Base-by-base conservation (phyloP, 2,888 invertebrate genomes). In the Tryphoninae sp. region DNA sequence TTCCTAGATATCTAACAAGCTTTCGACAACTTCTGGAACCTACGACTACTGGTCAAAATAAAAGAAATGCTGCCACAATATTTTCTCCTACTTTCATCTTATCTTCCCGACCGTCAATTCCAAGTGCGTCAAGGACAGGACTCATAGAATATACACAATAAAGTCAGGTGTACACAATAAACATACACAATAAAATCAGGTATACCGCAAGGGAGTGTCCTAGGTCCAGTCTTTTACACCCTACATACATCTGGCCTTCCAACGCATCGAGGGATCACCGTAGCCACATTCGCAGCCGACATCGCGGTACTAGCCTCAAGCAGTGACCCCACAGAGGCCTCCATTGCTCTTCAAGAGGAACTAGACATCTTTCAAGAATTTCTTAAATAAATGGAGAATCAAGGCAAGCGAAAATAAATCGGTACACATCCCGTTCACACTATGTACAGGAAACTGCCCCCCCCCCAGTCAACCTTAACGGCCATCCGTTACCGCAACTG, bases 351-450 rank as follows among this genome's bases (percentile, higher is more conserved):
- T 0, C 72, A 76, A 61, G 26, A 49, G 42, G 23, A 6, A 16
- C 13, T 80, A 6, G 22, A 33, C n/a, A 3, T 45, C 3, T 8
- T 80, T 0, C 40, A 59, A 6, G 49, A 67, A 11, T 68, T 59
- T 59, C 51, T 19, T 67, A 2, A 49, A 58, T 8, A 61, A 65
- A 58, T 75, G 67, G 59, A 49, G 49, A 45, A 67, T 75, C 3
- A 75, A 67, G 13, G 49, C 67, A 16, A 76, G 75, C 40, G 75
- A 49, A 67, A 67, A 19, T 8, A 76, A 76, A 68, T 67, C 59
- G 0, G n/a, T 55, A 0, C 40, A 64, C 3, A n/a, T 64, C n/a
- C 64, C 64, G 9, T 86, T 87, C 55, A 84, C 86, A 8, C 76
- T 81, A 40, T 80, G 79, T 77, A 75, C 26, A 64, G 73, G 55